Evolutionary conservation across 1,140 invertebrate genomes (phyloP), one percentile per base, ranked within the genome.

Genomic region (Hypothenemus hampei): DNA sequence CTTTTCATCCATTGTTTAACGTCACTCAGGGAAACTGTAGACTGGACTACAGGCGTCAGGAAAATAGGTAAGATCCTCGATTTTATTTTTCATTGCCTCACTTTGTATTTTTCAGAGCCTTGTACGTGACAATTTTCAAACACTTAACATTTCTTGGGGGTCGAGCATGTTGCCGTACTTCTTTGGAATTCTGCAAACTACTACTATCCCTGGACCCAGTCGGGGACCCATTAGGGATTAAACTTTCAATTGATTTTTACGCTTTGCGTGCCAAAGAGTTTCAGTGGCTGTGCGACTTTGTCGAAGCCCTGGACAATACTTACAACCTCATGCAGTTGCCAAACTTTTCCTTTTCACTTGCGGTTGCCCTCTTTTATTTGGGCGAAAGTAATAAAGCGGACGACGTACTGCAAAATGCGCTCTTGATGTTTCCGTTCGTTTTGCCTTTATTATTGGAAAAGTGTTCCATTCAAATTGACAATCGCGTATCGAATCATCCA

Each of bases 171-270:
- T 86, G 87, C 58, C 78, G 88, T 43, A 91, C 88, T 0, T 86
- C 87, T 5, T 72, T 92, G 36, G 89, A 93, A 69, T 75, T 91
- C 35, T 84, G 81, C 59, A 92, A 91, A 68, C 63, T 90, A 18
- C 70, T 87, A 20, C 69, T 87, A 23, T 87, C 86, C 35, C 69
- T 96, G 18, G 90, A 94, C 69, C 89, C 91, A 1, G 83, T 87
- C 22, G 77, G 71, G 23, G 93, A 97, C 75, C 93, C 93, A 1
- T 65, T 96, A 51, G 89, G 84, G 19, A 78, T 87, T 7, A 74
- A 91, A 24, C 74, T 95, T 16, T 78, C 86, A 58, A 82, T 97
- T 3, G 93, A 97, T 69, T 91, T 90, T 58, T 91, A 93, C 69
- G 91, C 93, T 0, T 65, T 97, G 24, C 74, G 88, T 53, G 80